phyloP scores from a whole-genome alignment of 1,140 invertebrate genomes.

The Myzus persicae region DNA sequence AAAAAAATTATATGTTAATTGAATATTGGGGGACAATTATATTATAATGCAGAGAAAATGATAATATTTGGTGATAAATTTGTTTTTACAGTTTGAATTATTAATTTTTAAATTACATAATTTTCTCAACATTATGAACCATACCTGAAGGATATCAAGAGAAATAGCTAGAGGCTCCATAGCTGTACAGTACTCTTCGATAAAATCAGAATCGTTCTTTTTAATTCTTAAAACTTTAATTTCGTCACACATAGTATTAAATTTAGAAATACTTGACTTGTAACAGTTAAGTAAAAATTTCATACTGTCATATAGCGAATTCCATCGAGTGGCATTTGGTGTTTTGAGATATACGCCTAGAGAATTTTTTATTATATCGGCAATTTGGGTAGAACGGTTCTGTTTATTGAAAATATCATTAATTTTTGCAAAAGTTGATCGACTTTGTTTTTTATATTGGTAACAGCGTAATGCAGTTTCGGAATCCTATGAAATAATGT shows the following conservation, averaged over 20 bases:
- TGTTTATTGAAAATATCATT: background rate
- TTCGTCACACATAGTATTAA: background rate
- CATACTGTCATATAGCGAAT: background rate
- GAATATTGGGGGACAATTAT: too few species aligned
- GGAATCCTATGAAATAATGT: background rate
- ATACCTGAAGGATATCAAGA: slow-evolving; percentile 7
- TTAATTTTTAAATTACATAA: too few species aligned
- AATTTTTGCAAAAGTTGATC: background rate
- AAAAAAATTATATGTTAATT: background rate
- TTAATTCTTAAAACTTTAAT: slow-evolving; percentile 7
- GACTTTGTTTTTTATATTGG: background rate
- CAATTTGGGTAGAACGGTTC: background rate
- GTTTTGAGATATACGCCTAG: background rate
- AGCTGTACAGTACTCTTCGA: background rate
- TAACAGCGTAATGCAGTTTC: background rate
- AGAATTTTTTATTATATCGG: background rate
- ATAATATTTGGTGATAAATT: too few species aligned
- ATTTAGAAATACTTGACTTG: background rate
- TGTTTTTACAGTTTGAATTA: too few species aligned
- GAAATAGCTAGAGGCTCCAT: background rate
- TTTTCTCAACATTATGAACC: background rate
- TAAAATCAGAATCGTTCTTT: background rate
- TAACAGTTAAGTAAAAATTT: background rate
- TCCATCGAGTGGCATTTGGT: background rate
- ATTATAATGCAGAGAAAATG: too few species aligned